Conservation (phyloP, 2,888 invertebrate genomes). For the Cacoxenus indagator region DNA sequence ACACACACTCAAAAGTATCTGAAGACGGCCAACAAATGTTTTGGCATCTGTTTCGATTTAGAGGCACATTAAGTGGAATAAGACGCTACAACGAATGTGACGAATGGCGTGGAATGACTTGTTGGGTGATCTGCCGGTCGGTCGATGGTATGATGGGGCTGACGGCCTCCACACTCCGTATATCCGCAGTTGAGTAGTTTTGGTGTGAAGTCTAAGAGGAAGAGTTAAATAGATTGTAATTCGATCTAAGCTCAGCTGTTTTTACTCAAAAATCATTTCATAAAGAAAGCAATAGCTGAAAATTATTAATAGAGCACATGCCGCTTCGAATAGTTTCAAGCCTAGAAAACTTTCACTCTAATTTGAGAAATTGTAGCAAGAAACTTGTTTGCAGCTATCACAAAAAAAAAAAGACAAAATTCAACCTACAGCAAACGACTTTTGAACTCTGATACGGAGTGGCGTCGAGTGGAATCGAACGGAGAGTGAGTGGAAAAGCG, state of each 20-base stretch:
- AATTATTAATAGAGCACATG: constrained; percentile 52
- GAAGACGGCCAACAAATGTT: constrained; percentile 31
- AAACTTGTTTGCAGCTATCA: constrained; percentile 60
- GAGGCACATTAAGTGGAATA: constrained; percentile 20
- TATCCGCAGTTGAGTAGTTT: constrained; percentile 14
- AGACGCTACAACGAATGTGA: background rate
- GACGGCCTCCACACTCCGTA: background rate
- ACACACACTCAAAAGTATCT: constrained; percentile 2
- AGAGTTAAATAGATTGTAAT: constrained; percentile 37
- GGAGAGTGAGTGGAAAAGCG: constrained; percentile 27
- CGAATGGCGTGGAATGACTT: background rate
- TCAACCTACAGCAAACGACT: constrained; percentile 13
- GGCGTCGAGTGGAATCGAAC: constrained; percentile 6
- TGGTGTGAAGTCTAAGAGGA: background rate
- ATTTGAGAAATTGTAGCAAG: constrained; percentile 49
- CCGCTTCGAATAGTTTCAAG: constrained; percentile 3
- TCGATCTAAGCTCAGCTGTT: constrained; percentile 24
- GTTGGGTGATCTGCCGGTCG: background rate
- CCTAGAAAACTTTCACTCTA: constrained; percentile 55
- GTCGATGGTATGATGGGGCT: background rate
- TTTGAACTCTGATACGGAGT: constrained; percentile 8
- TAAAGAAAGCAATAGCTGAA: constrained; percentile 40
- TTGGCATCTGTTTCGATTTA: constrained; percentile 58
- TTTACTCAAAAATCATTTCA: constrained; percentile 5
- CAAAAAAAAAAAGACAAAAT: constrained; percentile 23